Conservation (phyloP, 2,888 invertebrate species). For the Trichacis sp. region DNA sequence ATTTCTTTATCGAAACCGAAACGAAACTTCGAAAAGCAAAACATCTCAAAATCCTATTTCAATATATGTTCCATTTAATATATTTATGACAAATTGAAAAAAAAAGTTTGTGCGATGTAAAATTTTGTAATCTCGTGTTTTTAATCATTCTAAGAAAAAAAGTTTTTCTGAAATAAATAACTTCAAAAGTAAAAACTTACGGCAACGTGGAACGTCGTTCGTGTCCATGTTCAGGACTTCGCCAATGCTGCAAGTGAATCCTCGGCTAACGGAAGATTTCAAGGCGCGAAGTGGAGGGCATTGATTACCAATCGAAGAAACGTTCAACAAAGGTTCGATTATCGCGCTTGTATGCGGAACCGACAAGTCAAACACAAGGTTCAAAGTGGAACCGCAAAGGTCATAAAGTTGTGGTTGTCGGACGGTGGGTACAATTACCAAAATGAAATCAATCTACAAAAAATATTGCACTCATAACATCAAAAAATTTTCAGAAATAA, state of each 20-base stretch:
- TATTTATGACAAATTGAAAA: too few species aligned
- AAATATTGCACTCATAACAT: too few species aligned
- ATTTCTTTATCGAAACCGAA: too few species aligned
- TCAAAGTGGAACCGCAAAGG: conserved; percentile 92
- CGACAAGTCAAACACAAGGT: conserved; percentile 92
- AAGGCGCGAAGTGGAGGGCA: conserved; percentile 92
- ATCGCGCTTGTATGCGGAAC: conserved; percentile 93
- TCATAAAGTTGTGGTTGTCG: conserved; percentile 93
- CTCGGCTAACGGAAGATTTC: conserved; percentile 85
- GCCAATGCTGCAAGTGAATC: conserved; percentile 93
- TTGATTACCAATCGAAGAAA: conserved; percentile 90
- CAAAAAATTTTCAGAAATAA: too few species aligned
- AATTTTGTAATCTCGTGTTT: too few species aligned
- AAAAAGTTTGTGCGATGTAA: too few species aligned
- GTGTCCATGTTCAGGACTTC: conserved; percentile 95
- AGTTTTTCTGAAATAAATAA: too few species aligned
- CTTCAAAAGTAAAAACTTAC: conserved; percentile 75
- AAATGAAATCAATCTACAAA: conserved; percentile 83
- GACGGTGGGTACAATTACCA: conserved; percentile 88
- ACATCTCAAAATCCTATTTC: too few species aligned
- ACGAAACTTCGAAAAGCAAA: too few species aligned
- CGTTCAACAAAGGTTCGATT: conserved; percentile 89
- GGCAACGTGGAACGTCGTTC: conserved; percentile 90
- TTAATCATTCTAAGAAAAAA: too few species aligned
- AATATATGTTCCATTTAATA: too few species aligned